These are phyloP conservation scores for Poecile atricapillus DNA, from an alignment of 2,113 vertebrate species.

Conservation along the genomic window DNA sequence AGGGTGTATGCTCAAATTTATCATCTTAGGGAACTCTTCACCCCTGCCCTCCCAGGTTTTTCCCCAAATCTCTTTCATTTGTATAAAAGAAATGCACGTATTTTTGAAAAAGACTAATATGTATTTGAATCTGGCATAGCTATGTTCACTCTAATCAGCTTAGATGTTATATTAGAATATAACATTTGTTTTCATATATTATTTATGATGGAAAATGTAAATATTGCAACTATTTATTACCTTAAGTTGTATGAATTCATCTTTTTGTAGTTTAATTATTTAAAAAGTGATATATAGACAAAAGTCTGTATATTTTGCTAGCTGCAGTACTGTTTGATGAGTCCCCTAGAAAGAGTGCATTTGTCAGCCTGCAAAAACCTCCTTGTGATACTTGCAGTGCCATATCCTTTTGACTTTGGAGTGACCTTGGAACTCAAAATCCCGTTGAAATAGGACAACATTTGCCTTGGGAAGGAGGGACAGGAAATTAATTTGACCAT, in stretches of 20 bases:
- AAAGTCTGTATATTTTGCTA: background rate
- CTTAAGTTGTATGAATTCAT: background rate
- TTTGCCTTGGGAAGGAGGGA: background rate
- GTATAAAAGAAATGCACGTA: background rate
- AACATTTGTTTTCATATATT: background rate
- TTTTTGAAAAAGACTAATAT: background rate
- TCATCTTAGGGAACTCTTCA: background rate
- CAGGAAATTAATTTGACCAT: background rate
- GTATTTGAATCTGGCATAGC: background rate
- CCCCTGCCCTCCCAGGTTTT: accelerated
- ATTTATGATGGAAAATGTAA: background rate
- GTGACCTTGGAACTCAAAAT: background rate
- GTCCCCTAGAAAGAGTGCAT: background rate
- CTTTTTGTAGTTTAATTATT: background rate
- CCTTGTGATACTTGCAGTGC: background rate
- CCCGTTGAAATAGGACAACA: background rate
- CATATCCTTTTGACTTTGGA: background rate
- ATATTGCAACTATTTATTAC: background rate
- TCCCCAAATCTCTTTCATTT: background rate
- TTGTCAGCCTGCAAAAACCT: background rate
- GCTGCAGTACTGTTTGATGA: background rate
- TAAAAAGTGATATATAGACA: background rate
- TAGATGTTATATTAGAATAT: background rate
- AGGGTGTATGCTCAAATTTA: background rate
- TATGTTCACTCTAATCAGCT: background rate